phyloP scores from a whole-genome alignment of 1,140 invertebrate species.

The Drosophila prosaltans region DNA sequence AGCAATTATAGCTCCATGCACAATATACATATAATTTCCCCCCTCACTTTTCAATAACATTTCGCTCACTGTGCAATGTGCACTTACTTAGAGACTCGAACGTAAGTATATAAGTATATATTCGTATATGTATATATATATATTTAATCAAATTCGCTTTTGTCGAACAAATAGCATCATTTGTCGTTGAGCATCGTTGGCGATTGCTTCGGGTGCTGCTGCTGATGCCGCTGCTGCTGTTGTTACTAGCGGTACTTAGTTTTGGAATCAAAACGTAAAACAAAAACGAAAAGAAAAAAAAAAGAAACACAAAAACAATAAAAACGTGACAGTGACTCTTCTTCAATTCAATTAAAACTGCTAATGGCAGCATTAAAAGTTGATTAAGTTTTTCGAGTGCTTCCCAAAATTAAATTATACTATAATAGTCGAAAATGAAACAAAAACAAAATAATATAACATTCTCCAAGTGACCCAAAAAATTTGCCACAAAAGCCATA shows the following conservation, averaged over 20 bases:
- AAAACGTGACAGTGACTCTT: slow-evolving; percentile 18
- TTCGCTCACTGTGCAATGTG: slow-evolving; percentile 45
- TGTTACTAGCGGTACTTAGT: slow-evolving; percentile 17
- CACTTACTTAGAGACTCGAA: slow-evolving; percentile 36
- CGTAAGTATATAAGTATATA: slow-evolving; percentile 33
- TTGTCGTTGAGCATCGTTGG: slow-evolving; percentile 67
- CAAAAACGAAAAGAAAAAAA: background rate
- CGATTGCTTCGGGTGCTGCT: slow-evolving; percentile 41
- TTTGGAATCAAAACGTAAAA: slow-evolving; percentile 10
- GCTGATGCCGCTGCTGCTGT: slow-evolving; percentile 30
- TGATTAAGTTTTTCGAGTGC: slow-evolving; percentile 24
- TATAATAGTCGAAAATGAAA: too few species aligned
- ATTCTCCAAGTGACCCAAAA: slow-evolving; percentile 15
- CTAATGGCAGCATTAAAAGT: slow-evolving; percentile 32
- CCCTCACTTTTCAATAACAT: background rate
- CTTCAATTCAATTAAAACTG: slow-evolving; percentile 47
- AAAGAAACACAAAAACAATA: background rate
- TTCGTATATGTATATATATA: slow-evolving; percentile 33
- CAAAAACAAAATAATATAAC: background rate
- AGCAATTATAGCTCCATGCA: too few species aligned
- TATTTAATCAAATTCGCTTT: slow-evolving; percentile 72
- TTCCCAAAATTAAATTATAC: too few species aligned
- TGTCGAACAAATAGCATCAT: slow-evolving; percentile 61
- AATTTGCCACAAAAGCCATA: slow-evolving; percentile 46
- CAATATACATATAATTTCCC: background rate